These are phyloP conservation scores for Perdita meconis DNA, from an alignment of 2,888 invertebrate genomes.

Conservation along the genomic window DNA sequence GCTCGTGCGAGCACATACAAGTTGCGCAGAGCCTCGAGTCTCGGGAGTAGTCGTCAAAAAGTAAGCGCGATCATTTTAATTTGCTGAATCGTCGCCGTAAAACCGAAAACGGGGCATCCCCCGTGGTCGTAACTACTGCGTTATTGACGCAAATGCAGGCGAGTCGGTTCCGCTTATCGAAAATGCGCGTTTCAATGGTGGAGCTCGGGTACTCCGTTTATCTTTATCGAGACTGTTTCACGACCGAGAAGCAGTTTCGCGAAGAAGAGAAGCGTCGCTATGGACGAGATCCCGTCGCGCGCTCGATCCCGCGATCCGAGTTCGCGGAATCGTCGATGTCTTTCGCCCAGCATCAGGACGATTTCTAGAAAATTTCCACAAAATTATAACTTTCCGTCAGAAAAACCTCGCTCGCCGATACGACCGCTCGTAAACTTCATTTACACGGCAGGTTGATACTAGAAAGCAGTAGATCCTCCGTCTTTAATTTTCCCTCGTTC, in stretches of 20 bases:
- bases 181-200: no score
- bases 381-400: slow-evolving; percentile 23
- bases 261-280: slow-evolving; percentile 38
- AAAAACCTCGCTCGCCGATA: not conserved
- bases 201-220: slow-evolving; percentile 39
- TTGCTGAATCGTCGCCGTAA: slow-evolving; percentile 20
- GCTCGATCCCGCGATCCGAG: not conserved
- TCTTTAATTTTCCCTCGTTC: slow-evolving; percentile 17
- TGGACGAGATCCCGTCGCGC: not conserved
- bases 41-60: slow-evolving; percentile 16
- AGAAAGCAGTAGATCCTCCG: slow-evolving; percentile 29
- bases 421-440: slow-evolving; percentile 52
- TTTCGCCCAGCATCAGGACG: not conserved
- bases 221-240: slow-evolving; percentile 38
- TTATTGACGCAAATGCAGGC: slow-evolving; percentile 28
- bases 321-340: slow-evolving; percentile 8
- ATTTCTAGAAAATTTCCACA: slow-evolving; percentile 20
- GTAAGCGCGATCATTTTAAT: slow-evolving; percentile 46
- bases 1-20: slow-evolving; percentile 20
- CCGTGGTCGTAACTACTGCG: not conserved
- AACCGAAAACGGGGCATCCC: slow-evolving; percentile 14
- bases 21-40: not conserved
- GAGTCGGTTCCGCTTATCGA: slow-evolving; percentile 50
- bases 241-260: slow-evolving; percentile 17
- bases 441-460: slow-evolving; percentile 23